Evolutionary conservation across 2,797 vertebrate species (phyloP).

Genomic region (Lophotriccus pileatus): DNA sequence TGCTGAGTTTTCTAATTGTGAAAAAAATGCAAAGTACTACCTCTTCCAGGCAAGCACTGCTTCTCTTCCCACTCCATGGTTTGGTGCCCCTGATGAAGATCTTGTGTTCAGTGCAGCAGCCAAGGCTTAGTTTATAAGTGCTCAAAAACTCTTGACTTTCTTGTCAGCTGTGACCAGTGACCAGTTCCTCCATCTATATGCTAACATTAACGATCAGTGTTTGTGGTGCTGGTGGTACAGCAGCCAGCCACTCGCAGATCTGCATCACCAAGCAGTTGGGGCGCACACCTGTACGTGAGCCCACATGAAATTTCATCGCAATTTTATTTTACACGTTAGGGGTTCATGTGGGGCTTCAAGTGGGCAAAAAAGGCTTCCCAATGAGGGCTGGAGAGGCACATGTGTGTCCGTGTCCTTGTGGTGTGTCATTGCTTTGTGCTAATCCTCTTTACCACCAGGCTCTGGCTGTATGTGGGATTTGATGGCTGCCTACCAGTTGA

Average conservation of each 20-base stretch:
- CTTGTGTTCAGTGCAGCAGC: neutral
- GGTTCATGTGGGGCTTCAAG: neutral
- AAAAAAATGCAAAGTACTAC: neutral
- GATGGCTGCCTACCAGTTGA: neutral
- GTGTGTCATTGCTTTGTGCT: neutral
- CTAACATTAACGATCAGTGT: neutral
- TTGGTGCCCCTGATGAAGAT: neutral
- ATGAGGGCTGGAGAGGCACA: neutral
- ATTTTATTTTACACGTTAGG: neutral
- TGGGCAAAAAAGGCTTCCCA: neutral
- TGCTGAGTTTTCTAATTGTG: constrained; percentile 9
- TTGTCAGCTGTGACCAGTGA: neutral
- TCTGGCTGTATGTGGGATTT: neutral
- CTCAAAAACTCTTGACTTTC: neutral
- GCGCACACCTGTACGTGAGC: rapidly evolving
- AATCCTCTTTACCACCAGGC: neutral
- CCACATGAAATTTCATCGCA: neutral
- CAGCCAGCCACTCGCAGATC: neutral
- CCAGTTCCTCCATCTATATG: neutral
- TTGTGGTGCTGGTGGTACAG: neutral
- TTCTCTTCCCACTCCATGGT: neutral
- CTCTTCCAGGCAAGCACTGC: neutral
- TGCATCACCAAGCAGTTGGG: neutral
- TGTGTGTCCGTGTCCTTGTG: neutral
- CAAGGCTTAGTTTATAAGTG: neutral